Conservation (phyloP, 2,888 invertebrate genomes). For the Lymantria monacha region DNA sequence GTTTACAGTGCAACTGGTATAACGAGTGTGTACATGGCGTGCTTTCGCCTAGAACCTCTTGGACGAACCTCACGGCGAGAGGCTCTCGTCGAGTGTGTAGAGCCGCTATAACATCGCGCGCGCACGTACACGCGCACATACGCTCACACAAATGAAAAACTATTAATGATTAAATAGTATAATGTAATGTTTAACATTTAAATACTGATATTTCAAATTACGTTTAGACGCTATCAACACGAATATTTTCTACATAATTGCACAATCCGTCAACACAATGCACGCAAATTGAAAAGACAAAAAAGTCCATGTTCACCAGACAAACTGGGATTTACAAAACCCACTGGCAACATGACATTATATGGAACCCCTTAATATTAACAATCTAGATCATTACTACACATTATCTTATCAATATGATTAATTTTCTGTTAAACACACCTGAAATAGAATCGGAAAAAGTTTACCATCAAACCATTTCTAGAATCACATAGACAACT, state of each 20-base stretch:
- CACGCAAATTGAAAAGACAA: conserved; percentile 17
- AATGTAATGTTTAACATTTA: conserved; percentile 70
- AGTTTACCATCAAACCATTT: not conserved
- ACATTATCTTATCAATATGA: not conserved
- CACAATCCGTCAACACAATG: conserved; percentile 43
- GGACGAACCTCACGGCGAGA: too few relatives aligned
- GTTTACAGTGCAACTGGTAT: too few relatives aligned
- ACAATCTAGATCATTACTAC: not conserved
- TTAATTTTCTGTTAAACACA: not conserved
- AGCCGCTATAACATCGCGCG: too few relatives aligned
- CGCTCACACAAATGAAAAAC: not conserved
- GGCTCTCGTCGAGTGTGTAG: too few relatives aligned
- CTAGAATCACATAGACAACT: not conserved
- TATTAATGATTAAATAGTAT: conserved; percentile 69
- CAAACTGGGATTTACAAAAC: conserved; percentile 22
- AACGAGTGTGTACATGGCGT: too few relatives aligned
- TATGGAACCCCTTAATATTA: not conserved
- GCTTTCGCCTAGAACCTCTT: too few relatives aligned
- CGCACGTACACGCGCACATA: too few relatives aligned
- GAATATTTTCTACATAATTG: conserved; percentile 61
- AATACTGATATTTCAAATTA: conserved; percentile 67
- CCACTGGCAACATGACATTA: not conserved
- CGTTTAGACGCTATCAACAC: conserved; percentile 44
- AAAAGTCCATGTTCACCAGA: not conserved
- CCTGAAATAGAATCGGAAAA: not conserved